Evolutionary conservation across 2,797 vertebrate species (phyloP).

Genomic region (Typhlichthys eigenmanni): DNA sequence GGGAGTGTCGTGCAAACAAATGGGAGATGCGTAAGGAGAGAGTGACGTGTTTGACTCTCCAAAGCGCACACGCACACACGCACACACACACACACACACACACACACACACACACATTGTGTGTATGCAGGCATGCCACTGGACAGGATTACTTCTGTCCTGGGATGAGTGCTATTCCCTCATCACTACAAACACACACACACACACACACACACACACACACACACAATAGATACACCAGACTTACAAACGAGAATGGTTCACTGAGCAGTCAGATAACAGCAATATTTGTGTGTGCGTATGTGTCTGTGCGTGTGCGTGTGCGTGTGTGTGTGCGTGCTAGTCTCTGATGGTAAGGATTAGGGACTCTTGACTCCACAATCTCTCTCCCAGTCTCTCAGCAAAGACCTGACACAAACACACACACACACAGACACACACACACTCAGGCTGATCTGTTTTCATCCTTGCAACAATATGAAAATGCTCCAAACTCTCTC

Average conservation of each 20-base stretch:
- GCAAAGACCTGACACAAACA: slow-evolving; percentile 50
- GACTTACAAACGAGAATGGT: slow-evolving; percentile 40
- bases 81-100: slow-evolving; percentile 36
- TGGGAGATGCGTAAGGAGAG: too few species aligned
- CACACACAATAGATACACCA: slow-evolving; percentile 4
- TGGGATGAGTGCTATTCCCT: slow-evolving; percentile 70
- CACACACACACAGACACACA: slow-evolving; percentile 29
- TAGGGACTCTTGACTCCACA: slow-evolving; percentile 66
- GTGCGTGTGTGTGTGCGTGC: slow-evolving; percentile 3
- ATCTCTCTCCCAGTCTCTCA: slow-evolving; percentile 49
- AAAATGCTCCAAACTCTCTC: too few species aligned
- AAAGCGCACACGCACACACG: not conserved
- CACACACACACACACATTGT: slow-evolving; percentile 31
- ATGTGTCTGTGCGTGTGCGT: not conserved
- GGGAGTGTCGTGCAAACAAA: too few species aligned
- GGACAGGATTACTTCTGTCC: slow-evolving; percentile 73
- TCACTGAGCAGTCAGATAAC: not conserved
- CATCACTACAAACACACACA: slow-evolving; percentile 46
- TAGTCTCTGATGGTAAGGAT: slow-evolving; percentile 72
- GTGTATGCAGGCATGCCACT: slow-evolving; percentile 64
- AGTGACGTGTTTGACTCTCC: too few species aligned
- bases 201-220: slow-evolving; percentile 4
- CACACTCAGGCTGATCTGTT: slow-evolving; percentile 10
- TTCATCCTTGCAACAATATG: not conserved
- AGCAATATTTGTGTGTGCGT: slow-evolving; percentile 22